Evolutionary conservation across 2,888 invertebrate species (phyloP).

Genomic region (Drosophila silvestris): DNA sequence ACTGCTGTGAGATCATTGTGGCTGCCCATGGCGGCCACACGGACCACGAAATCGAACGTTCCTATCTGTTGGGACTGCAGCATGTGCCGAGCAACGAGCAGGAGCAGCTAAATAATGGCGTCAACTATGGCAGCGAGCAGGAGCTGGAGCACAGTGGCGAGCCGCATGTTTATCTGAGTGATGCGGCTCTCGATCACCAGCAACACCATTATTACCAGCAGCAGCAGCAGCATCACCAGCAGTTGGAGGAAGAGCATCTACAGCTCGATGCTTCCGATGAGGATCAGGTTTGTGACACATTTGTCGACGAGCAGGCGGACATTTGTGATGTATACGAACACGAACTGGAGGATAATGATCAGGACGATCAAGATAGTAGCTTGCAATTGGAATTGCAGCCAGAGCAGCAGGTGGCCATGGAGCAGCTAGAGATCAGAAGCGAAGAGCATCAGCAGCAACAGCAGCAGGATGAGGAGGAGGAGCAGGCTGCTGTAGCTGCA

Average conservation of each 20-base stretch:
- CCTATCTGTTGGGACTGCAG: slow-evolving; percentile 49
- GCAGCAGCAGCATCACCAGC: slow-evolving; percentile 14
- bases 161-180: slow-evolving; percentile 66
- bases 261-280: slow-evolving; percentile 54
- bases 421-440: slow-evolving; percentile 6
- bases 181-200: slow-evolving; percentile 56
- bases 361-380: slow-evolving; percentile 37
- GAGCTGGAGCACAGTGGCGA: slow-evolving; percentile 19
- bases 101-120: slow-evolving; percentile 33
- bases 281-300: slow-evolving; percentile 44
- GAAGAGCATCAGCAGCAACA: not conserved
- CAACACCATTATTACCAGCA: slow-evolving; percentile 30
- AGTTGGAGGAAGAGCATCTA: slow-evolving; percentile 34
- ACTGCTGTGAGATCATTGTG: slow-evolving; percentile 69
- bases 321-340: slow-evolving; percentile 69
- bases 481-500: not conserved
- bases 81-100: slow-evolving; percentile 13
- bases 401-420: slow-evolving; percentile 27
- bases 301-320: slow-evolving; percentile 58
- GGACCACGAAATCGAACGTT: slow-evolving; percentile 45
- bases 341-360: slow-evolving; percentile 67
- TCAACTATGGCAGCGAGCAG: slow-evolving; percentile 25
- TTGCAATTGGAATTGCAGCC: slow-evolving; percentile 26
- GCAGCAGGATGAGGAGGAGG: slow-evolving; percentile 6
- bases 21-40: slow-evolving; percentile 34